Conservation (phyloP, 2,888 invertebrate species). For the Amphipyra tragopoginis region DNA sequence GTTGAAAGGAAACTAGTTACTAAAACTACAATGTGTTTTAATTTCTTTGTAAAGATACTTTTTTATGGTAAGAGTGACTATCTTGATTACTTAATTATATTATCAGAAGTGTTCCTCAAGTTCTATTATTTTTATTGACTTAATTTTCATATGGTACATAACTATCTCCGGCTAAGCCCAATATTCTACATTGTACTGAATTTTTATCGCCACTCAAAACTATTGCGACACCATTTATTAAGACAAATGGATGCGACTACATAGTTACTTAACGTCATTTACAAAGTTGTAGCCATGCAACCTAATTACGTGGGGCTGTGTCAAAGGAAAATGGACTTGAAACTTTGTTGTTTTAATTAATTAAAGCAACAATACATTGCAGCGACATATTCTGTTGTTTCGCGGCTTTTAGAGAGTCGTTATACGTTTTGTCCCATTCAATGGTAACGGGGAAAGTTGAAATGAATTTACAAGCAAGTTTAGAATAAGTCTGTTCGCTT, state of each 20-base stretch:
- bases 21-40: no score
- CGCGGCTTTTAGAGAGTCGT: constrained; percentile 49
- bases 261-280: constrained; percentile 47
- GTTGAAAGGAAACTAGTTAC: no score
- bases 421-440: constrained; percentile 51
- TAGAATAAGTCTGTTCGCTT: constrained; percentile 26
- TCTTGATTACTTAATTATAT: no score
- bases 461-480: constrained; percentile 53
- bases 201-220: constrained; percentile 42
- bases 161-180: no score
- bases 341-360: constrained; percentile 82
- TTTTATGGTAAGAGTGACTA: no score
- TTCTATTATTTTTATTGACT: no score
- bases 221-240: constrained; percentile 19
- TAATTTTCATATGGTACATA: no score
- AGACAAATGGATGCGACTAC: constrained; percentile 31
- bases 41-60: no score
- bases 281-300: constrained; percentile 53
- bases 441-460: constrained; percentile 53
- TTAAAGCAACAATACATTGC: constrained; percentile 66
- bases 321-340: constrained; percentile 65
- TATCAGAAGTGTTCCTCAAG: no score
- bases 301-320: constrained; percentile 61
- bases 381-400: constrained; percentile 61
- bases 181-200: not conserved